Evolutionary conservation across 2,113 vertebrate species (phyloP), one percentile per base, ranked within the genome.

Genomic region (Pavo muticus): DNA sequence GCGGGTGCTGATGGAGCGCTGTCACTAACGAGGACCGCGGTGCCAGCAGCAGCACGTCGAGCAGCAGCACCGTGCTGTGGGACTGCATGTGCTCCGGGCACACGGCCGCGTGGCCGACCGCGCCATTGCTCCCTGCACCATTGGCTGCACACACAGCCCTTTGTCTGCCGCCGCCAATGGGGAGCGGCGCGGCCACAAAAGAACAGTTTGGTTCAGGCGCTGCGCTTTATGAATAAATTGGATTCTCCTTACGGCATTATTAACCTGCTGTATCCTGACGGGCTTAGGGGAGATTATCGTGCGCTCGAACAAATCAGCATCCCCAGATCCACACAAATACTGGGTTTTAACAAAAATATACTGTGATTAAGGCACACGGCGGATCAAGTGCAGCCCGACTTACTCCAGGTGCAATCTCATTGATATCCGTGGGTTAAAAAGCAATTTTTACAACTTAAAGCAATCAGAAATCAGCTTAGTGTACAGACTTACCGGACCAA

Each of bases 221-320:
- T 64, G 90, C 95, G 81, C 95, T 95, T 96, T 96, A 97, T 95
- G 96, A 96, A 95, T 97, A 97, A 97, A 97, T 96, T 96, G 96
- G 96, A 97, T 97, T 96, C 92, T 93, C 77, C 92, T 92, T 94
- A 95, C 77, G 87, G 87, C 74, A 78, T 90, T 95, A 96, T 96
- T 95, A 97, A 96, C 96, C 93, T 97, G 94, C 96, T 95, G 94
- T 78, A 90, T 96, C 95, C 90, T 96, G 96, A 96, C 77, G 75
- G 95, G 96, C 81, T 97, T 96, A 95, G 81, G 47, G 79, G 93
- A 96, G 97, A 96, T 96, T 97, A 97, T 87, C 9, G 7, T 93
- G 91, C 7, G 80, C 89, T 94, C 74, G 83, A 94, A 89, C 92
- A 95, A 97, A 97, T 96, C 95, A 96, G 94, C 87, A 93, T 82